Evolutionary conservation across 2,113 vertebrate species (phyloP), one percentile per base, ranked within the genome.

Genomic region (Notothenia coriiceps): DNA sequence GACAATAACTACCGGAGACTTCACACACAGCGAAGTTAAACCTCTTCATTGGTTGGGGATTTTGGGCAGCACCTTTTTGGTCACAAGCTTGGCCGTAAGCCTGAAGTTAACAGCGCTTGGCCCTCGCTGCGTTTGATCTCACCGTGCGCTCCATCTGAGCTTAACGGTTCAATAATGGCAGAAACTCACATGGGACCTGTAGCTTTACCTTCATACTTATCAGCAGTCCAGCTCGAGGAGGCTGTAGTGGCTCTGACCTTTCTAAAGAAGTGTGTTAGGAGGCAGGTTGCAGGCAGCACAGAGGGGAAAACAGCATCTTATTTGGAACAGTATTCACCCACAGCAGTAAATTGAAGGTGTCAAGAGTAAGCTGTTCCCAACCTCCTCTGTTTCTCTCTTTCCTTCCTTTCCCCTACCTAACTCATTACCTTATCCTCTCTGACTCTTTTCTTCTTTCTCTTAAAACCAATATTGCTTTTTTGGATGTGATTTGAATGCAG

Each of bases 161-260:
- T 69, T 70, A 49, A 25, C 7, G 14, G 78, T 77, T 81, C 57
- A 77, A 65, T 81, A 77, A 40, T 54, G 22, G 35, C 51, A 57
- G 59, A 66, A 75, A 70, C 46, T 85, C 82, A 66, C 46, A 50
- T 43, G 82, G 62, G 84, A 87, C 40, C 56, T 64, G 68, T 62
- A 46, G 52, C 77, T 60, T 25, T 10, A 10, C 61, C 62, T 68
- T 77, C 44, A 74, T 57, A 61, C 77, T 74, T 74, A 79, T 66
- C 73, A 56, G 65, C 49, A 64, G 82, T 79, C 67, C 64, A 29
- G 75, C 77, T 55, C 44, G 5, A 55, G 52, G 57, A 67, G 35
- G 70, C 43, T 47, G 70, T 18, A 20, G 35, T 67, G 0, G 18
- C 69, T 33, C 70, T 90, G 93, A 94, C 91, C 92, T 94, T 90